Evolutionary conservation across 2,888 invertebrate species (phyloP).

Genomic region (Macropis europaea): DNA sequence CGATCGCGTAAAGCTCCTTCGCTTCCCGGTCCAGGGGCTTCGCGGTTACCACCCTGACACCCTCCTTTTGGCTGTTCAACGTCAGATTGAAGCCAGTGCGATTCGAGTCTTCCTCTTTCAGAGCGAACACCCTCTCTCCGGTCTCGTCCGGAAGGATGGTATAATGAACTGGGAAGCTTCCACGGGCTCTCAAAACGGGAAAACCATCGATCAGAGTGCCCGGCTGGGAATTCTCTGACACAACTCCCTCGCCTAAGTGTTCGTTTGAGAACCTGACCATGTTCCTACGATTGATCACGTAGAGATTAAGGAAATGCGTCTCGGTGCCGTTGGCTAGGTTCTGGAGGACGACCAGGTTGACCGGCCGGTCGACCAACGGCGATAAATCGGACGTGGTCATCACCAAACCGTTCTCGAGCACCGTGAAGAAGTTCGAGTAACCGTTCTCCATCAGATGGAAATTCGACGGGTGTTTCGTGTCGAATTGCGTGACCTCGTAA

Average conservation of each 20-base stretch:
- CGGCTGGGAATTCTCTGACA: conserved; percentile 88
- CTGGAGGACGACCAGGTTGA: conserved; percentile 90
- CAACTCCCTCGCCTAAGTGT: conserved; percentile 85
- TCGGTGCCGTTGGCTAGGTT: conserved; percentile 90
- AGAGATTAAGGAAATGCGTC: conserved; percentile 89
- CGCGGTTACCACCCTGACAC: conserved; percentile 88
- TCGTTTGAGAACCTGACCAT: conserved; percentile 89
- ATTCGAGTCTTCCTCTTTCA: conserved; percentile 84
- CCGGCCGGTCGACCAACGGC: conserved; percentile 89
- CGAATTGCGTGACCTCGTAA: conserved; percentile 90
- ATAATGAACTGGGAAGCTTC: conserved; percentile 87
- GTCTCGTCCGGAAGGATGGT: conserved; percentile 88
- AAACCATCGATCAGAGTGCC: conserved; percentile 88
- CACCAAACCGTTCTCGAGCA: conserved; percentile 92
- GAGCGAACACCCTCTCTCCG: conserved; percentile 83
- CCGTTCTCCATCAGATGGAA: conserved; percentile 89
- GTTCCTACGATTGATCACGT: conserved; percentile 90
- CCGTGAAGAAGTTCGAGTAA: conserved; percentile 92
- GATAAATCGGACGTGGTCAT: conserved; percentile 94
- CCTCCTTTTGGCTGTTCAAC: conserved; percentile 77
- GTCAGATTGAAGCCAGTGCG: conserved; percentile 79
- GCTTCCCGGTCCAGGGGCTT: conserved; percentile 90
- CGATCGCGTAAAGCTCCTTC: conserved; percentile 86
- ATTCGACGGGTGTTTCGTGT: conserved; percentile 78
- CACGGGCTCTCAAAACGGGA: conserved; percentile 87